Conservation (phyloP, 2,113 vertebrate genomes). For the Theropithecus gelada region DNA sequence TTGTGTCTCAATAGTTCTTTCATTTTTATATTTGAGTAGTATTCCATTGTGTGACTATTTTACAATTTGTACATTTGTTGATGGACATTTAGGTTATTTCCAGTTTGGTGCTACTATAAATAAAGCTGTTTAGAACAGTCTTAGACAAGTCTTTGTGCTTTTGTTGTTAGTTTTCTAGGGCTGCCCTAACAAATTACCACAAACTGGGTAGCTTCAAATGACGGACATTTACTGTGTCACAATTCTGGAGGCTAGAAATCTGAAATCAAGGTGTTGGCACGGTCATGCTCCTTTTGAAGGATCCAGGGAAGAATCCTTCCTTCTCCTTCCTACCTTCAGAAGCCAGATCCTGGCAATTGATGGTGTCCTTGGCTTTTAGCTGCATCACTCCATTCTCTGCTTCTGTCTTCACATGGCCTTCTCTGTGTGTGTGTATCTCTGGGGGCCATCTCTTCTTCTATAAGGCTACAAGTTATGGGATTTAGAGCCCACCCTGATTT, state of each 20-base stretch:
- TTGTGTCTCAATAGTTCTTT: background rate
- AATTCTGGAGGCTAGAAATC: background rate
- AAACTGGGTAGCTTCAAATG: background rate
- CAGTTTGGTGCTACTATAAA: background rate
- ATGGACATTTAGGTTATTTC: background rate
- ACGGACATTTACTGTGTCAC: background rate
- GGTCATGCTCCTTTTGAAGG: background rate
- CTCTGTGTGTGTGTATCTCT: background rate
- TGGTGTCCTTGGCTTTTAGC: background rate
- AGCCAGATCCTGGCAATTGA: background rate
- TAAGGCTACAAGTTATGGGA: background rate
- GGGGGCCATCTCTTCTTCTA: background rate
- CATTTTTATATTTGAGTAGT: background rate
- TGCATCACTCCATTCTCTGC: background rate
- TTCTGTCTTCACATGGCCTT: background rate
- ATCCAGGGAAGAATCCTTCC: background rate
- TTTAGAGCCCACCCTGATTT: background rate
- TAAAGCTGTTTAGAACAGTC: background rate
- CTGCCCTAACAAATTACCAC: background rate
- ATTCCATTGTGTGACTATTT: background rate
- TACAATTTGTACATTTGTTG: background rate
- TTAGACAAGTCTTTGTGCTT: background rate
- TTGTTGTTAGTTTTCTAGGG: background rate
- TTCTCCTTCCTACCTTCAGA: background rate
- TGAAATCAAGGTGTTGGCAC: background rate